A percentile compares a stretch with the other conserved stretches of the same genome.
phyloP scores from a whole-genome alignment of 2,888 invertebrate genomes.

The Dendrolimus pini region DNA sequence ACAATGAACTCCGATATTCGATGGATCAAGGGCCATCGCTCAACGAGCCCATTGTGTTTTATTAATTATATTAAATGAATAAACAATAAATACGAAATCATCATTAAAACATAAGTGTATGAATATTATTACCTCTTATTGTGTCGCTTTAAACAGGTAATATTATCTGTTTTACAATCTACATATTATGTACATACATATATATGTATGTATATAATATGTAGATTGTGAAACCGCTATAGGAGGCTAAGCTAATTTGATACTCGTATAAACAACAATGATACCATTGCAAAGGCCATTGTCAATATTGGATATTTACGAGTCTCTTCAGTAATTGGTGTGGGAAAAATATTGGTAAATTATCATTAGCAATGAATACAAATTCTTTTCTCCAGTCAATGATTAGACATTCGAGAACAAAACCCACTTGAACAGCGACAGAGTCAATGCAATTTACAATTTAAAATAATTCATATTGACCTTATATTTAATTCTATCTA shows the following conservation, averaged over 20 bases:
- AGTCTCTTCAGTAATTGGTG: slow-evolving; percentile 7
- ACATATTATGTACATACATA: slow-evolving; percentile 27
- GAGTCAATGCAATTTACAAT: no score
- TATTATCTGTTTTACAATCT: no score
- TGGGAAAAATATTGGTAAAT: not conserved
- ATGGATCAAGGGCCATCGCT: slow-evolving; percentile 18
- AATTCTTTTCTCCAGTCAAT: no score
- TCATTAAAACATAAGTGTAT: not conserved
- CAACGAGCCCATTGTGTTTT: slow-evolving; percentile 22
- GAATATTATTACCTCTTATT: not conserved
- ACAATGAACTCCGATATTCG: slow-evolving; percentile 14
- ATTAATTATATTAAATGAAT: slow-evolving; percentile 19
- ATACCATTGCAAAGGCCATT: slow-evolving; percentile 26
- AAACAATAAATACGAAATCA: slow-evolving; percentile 24
- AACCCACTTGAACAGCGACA: no score
- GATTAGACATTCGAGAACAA: no score
- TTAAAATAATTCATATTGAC: no score
- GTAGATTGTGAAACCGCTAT: slow-evolving; percentile 24
- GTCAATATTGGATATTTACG: not conserved
- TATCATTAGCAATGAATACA: no score
- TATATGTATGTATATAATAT: slow-evolving; percentile 14
- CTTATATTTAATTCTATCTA: no score
- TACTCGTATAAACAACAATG: slow-evolving; percentile 20
- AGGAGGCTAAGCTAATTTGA: slow-evolving; percentile 32
- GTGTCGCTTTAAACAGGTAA: not conserved